Conservation (phyloP, 1,140 invertebrate species). For the Drosophila oshimai region DNA sequence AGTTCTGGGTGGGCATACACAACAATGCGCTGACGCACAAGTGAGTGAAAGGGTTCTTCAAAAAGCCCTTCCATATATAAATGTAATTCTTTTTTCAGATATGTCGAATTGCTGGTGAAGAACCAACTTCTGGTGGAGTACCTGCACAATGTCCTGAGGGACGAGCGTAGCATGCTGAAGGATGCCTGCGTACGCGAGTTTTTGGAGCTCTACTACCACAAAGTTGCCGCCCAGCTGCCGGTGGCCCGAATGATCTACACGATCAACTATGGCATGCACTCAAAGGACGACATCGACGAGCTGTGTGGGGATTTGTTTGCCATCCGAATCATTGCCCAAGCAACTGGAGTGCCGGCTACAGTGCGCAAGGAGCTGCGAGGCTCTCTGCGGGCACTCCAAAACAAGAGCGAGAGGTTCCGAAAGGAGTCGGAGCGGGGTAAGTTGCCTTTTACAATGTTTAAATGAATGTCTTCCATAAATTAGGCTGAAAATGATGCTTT, state of each 20-base stretch:
- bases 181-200: slow-evolving; percentile 78
- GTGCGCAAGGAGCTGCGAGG: slow-evolving; percentile 77
- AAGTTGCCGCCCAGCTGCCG: slow-evolving; percentile 67
- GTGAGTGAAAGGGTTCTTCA: slow-evolving; percentile 49
- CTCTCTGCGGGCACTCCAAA: slow-evolving; percentile 67
- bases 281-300: slow-evolving; percentile 81
- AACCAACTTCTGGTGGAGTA: slow-evolving; percentile 77
- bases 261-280: slow-evolving; percentile 79
- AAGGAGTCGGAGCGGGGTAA: slow-evolving; percentile 66
- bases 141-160: slow-evolving; percentile 71
- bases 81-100: slow-evolving; percentile 53
- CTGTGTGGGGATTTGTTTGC: slow-evolving; percentile 82
- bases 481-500: too few relatives aligned
- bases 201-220: slow-evolving; percentile 79
- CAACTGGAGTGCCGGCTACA: slow-evolving; percentile 73
- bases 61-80: too few relatives aligned
- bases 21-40: slow-evolving; percentile 81
- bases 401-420: slow-evolving; percentile 70
- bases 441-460: not conserved
- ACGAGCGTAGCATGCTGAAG: slow-evolving; percentile 76
- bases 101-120: slow-evolving; percentile 72
- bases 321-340: slow-evolving; percentile 77
- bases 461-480: not conserved
- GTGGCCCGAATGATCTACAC: slow-evolving; percentile 80
- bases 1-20: slow-evolving; percentile 82